Percentiles rank a stretch among this genome's conserved stretches.
These are phyloP conservation scores for Quiscalus mexicanus DNA, from an alignment of 2,113 vertebrate genomes.

Conservation along the genomic window DNA sequence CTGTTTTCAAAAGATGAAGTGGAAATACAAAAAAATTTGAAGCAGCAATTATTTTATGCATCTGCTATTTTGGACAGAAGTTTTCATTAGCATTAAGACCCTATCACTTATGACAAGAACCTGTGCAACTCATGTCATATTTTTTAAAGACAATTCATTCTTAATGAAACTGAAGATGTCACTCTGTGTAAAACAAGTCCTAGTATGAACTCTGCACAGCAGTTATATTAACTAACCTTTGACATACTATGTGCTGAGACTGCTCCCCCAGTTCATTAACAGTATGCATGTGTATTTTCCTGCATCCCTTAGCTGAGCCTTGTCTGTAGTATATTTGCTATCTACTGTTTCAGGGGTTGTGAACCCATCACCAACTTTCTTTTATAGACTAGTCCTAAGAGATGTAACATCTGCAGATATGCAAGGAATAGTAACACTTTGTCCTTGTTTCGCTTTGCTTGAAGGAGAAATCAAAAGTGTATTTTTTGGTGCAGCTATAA, in stretches of 20 bases:
- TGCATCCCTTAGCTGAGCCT: constrained; percentile 28
- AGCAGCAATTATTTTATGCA: neutral
- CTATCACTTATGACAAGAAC: neutral
- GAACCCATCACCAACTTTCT: constrained; percentile 24
- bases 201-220: neutral
- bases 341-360: constrained; percentile 33
- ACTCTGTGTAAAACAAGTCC: neutral
- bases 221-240: constrained; percentile 58
- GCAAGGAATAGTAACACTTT: constrained; percentile 64
- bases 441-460: constrained; percentile 56
- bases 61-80: neutral
- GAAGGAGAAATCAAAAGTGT: constrained; percentile 69
- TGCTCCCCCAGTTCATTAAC: constrained; percentile 42
- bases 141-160: neutral
- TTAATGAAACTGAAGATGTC: neutral
- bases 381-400: constrained; percentile 67
- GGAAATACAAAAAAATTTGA: neutral
- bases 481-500: constrained; percentile 72
- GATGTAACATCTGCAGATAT: constrained; percentile 40
- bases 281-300: constrained; percentile 59
- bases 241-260: constrained; percentile 15
- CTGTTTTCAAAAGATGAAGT: neutral
- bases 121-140: neutral
- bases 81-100: neutral
- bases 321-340: constrained; percentile 21